Evolutionary conservation across 2,888 invertebrate genomes (phyloP).

Genomic region (Omphaloscelis lunosa): DNA sequence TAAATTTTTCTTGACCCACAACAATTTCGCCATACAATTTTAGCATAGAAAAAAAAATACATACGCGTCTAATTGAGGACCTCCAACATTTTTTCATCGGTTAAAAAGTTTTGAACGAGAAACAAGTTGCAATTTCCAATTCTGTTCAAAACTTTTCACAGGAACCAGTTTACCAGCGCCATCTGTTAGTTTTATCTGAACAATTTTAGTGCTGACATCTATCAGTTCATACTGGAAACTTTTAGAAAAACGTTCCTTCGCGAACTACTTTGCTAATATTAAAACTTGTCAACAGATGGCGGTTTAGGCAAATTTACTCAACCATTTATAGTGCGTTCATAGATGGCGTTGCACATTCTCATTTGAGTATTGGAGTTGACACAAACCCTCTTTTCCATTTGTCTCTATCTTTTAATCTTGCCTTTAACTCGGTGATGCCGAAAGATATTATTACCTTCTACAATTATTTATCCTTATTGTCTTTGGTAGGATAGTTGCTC

Average conservation of each 20-base stretch:
- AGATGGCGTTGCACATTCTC: constrained; percentile 31
- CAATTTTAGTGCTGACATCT: constrained; percentile 46
- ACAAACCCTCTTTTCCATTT: background rate
- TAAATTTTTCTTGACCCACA: background rate
- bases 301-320: background rate
- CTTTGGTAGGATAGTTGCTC: background rate
- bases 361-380: background rate
- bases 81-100: background rate
- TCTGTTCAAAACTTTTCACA: constrained; percentile 7
- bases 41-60: background rate
- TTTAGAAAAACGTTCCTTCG: background rate
- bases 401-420: background rate
- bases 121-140: background rate
- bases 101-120: background rate
- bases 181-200: constrained; percentile 26
- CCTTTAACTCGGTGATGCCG: background rate
- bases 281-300: constrained; percentile 22
- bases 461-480: background rate
- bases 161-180: background rate
- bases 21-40: background rate
- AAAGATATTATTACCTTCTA: background rate
- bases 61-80: background rate
- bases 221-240: background rate
- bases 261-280: background rate
- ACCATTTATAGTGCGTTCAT: background rate